These are phyloP conservation scores for Nestor notabilis DNA, from an alignment of 2,113 vertebrate species.

Conservation along the genomic window DNA sequence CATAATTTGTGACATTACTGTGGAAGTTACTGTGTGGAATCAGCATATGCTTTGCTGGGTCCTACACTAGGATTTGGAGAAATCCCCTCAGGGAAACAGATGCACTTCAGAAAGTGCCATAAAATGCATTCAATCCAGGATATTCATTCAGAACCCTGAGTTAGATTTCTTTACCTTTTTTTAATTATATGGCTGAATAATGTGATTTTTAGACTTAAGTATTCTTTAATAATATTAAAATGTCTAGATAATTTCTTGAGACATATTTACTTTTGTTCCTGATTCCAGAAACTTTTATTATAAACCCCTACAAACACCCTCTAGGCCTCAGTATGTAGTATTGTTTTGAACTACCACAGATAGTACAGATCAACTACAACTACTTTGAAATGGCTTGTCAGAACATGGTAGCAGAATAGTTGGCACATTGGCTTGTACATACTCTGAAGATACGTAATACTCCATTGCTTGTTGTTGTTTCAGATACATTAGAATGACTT, in stretches of 20 bases:
- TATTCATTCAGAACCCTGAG: neutral
- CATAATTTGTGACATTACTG: neutral
- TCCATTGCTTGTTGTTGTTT: neutral
- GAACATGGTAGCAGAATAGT: neutral
- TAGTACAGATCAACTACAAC: neutral
- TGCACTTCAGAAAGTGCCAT: neutral
- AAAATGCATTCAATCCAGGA: neutral
- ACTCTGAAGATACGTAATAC: neutral
- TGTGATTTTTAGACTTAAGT: neutral
- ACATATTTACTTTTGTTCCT: neutral
- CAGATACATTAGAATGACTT: neutral
- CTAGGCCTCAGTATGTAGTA: accelerated
- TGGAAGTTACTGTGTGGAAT: neutral
- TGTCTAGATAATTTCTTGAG: neutral
- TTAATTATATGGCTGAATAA: neutral
- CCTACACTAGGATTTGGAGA: neutral
- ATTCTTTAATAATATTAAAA: neutral
- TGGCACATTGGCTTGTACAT: neutral
- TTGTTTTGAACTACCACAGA: neutral
- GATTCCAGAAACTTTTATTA: neutral
- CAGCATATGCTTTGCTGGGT: accelerated
- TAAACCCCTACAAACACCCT: neutral
- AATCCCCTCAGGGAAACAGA: neutral
- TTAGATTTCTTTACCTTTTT: neutral
- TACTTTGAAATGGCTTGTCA: neutral